Evolutionary conservation across 2,888 invertebrate genomes (phyloP).

Genomic region (Xestia c-nigrum): DNA sequence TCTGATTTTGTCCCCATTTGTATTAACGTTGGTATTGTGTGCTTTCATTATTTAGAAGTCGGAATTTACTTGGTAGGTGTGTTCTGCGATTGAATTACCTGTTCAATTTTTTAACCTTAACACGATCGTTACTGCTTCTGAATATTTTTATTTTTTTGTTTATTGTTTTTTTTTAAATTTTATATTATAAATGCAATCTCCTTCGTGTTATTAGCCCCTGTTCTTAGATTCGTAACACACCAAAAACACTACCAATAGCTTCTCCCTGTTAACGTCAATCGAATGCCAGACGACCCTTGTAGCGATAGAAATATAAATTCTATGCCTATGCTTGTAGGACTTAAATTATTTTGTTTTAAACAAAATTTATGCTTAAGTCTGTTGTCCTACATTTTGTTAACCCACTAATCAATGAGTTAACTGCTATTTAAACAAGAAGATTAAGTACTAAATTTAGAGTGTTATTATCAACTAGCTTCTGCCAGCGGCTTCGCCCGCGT

Average conservation of each 20-base stretch:
- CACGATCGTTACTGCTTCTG: not conserved
- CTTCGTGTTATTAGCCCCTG: not conserved
- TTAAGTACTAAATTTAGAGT: conserved; percentile 26
- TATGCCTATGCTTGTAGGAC: not conserved
- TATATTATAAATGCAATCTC: not conserved
- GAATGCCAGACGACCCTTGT: not conserved
- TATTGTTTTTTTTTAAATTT: too few species aligned
- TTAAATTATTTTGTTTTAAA: not conserved
- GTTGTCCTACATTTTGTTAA: not conserved
- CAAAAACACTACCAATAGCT: not conserved
- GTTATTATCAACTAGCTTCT: too few species aligned
- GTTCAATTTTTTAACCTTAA: not conserved
- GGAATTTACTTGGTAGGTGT: not conserved
- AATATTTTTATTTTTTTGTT: not conserved
- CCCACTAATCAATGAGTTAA: not conserved
- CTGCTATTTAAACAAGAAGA: not conserved
- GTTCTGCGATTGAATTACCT: not conserved
- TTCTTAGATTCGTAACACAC: not conserved
- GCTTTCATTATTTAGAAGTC: not conserved
- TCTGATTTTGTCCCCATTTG: conserved; percentile 29
- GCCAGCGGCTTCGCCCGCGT: too few species aligned
- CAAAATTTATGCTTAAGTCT: not conserved
- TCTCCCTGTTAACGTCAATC: not conserved
- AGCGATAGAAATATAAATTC: not conserved
- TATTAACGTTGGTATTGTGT: conserved; percentile 11